A percentile compares a stretch with the other conserved stretches of the same genome.
These are phyloP conservation scores for Epinephelus coioides DNA, from an alignment of 2,797 vertebrate genomes.

Conservation along the genomic window DNA sequence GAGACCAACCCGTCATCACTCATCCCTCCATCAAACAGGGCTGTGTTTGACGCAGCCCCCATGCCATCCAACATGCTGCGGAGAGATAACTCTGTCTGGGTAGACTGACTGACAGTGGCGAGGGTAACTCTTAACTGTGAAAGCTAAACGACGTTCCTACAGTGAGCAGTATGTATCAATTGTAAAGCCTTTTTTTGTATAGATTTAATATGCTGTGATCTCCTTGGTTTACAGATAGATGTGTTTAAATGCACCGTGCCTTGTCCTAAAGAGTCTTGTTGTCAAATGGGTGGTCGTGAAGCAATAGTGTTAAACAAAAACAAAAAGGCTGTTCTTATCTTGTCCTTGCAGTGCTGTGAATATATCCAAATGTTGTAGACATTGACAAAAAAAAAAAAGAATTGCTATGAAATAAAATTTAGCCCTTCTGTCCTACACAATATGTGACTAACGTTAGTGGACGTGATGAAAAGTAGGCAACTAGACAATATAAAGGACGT, in stretches of 20 bases:
- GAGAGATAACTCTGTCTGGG: conserved; percentile 56
- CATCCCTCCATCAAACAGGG: conserved; percentile 44
- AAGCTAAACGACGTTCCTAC: conserved; percentile 58
- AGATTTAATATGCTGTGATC: conserved; percentile 80
- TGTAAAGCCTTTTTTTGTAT: conserved; percentile 79
- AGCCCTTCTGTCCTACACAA: conserved; percentile 76
- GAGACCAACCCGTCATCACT: conserved; percentile 43
- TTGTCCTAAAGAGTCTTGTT: conserved; percentile 82
- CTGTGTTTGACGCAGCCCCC: conserved; percentile 23
- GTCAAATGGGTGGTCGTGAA: conserved; percentile 83
- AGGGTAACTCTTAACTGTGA: conserved; percentile 68
- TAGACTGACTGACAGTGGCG: conserved; percentile 41
- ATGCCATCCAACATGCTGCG: conserved; percentile 56
- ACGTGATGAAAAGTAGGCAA: conserved; percentile 76
- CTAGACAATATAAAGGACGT: conserved; percentile 82
- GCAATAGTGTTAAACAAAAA: conserved; percentile 78
- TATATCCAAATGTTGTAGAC: conserved; percentile 82
- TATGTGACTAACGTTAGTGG: conserved; percentile 80
- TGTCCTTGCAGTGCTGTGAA: conserved; percentile 85
- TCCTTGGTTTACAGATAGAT: conserved; percentile 79
- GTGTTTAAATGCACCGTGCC: conserved; percentile 82
- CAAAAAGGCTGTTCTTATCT: conserved; percentile 80
- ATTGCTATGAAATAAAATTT: conserved; percentile 73
- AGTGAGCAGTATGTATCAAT: conserved; percentile 69
- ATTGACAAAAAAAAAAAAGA: conserved; percentile 59